phyloP scores from a whole-genome alignment of 2,797 vertebrate species.

The Anolis apletophallus region DNA sequence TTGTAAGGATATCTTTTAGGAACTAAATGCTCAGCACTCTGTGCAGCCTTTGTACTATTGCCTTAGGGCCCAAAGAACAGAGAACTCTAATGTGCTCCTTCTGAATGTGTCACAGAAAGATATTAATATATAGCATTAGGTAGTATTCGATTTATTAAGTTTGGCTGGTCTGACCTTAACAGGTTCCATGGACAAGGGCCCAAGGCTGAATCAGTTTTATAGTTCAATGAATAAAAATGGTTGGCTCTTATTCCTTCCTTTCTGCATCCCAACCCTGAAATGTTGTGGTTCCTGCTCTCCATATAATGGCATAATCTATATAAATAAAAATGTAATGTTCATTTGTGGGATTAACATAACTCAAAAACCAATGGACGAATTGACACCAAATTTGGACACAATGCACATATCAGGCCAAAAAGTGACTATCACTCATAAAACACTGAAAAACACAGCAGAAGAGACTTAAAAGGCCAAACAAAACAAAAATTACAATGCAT shows the following conservation, averaged over 20 bases:
- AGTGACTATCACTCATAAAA: too few relatives aligned
- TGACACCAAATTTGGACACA: too few relatives aligned
- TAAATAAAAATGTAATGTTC: too few relatives aligned
- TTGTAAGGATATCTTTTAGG: constrained; percentile 4
- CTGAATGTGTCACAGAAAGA: neutral
- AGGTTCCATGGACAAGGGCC: neutral
- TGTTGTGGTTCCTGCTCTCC: neutral
- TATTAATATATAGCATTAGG: neutral
- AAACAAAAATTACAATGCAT: too few relatives aligned
- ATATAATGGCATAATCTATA: neutral
- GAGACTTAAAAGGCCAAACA: too few relatives aligned
- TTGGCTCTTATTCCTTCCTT: neutral
- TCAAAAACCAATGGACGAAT: too few relatives aligned
- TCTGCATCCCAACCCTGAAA: neutral
- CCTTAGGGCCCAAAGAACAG: neutral
- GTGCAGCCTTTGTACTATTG: neutral
- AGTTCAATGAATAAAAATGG: neutral
- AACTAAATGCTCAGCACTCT: neutral
- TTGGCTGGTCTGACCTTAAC: neutral
- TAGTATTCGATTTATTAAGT: neutral
- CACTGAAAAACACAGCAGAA: too few relatives aligned
- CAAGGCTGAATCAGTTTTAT: neutral
- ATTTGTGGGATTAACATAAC: too few relatives aligned
- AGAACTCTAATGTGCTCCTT: neutral
- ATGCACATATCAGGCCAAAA: too few relatives aligned